Evolutionary conservation across 2,888 invertebrate species (phyloP).

Genomic region (Cloeon dipterum): DNA sequence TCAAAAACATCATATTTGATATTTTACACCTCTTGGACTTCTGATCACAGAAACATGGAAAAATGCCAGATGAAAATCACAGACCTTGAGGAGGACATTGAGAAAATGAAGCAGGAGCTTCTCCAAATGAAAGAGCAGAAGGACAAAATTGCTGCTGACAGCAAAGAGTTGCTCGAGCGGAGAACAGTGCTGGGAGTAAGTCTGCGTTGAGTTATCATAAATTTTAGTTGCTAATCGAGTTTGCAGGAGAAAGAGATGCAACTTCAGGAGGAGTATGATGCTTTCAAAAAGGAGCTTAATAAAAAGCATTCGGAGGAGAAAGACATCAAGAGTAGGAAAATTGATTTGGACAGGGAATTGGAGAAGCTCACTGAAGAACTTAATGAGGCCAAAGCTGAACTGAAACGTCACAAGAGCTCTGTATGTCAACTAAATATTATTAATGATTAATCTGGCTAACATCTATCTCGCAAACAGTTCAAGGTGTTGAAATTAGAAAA

Average conservation of each 20-base stretch:
- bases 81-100: slow-evolving; percentile 46
- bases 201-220: too few species aligned
- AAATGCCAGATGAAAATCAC: slow-evolving; percentile 52
- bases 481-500: slow-evolving; percentile 33
- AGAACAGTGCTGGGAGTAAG: slow-evolving; percentile 7
- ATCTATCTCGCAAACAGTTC: too few species aligned
- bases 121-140: slow-evolving; percentile 17
- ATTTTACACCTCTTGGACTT: background rate
- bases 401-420: background rate
- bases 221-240: background rate
- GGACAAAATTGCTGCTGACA: slow-evolving; percentile 26
- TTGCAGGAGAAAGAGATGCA: slow-evolving; percentile 10
- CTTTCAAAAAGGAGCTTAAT: slow-evolving; percentile 36
- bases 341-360: slow-evolving; percentile 29
- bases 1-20: background rate
- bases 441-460: too few species aligned
- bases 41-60: slow-evolving; percentile 39
- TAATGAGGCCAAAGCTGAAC: background rate
- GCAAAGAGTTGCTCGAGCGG: slow-evolving; percentile 11
- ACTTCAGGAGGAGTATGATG: slow-evolving; percentile 37
- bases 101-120: slow-evolving; percentile 10
- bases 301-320: slow-evolving; percentile 43
- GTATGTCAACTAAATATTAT: too few species aligned
- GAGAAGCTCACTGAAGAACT: slow-evolving; percentile 27
- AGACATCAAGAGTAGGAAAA: slow-evolving; percentile 49